Evolutionary conservation across 2,888 invertebrate genomes (phyloP), one percentile per base, ranked within the genome.

Genomic region (Spatulosminthurus flaviceps): DNA sequence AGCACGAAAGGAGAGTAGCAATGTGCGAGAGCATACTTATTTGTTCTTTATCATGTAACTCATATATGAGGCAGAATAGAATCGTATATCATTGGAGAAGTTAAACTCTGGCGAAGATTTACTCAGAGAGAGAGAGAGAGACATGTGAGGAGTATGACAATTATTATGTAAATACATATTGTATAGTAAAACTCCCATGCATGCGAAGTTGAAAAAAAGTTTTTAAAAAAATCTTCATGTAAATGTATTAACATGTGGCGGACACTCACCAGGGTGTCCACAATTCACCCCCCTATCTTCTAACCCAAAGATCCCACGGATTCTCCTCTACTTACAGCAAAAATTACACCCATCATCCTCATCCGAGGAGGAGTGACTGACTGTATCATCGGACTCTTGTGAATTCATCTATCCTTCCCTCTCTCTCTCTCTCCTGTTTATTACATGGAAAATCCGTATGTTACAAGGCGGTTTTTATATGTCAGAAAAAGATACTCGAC

Each of bases 211-310:
- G 19, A 34, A 74, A 64, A 74, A 61, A 34, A 43, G 43, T 64
- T 66, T 42, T 9, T 26, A 76, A 43, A 51, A 61, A 7, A n/a
- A 21, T 74, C 60, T 51, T 74, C 74, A 29, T 74, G 24, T 26
- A 60, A 26, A 51, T 28, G 21, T 67, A 64, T 61, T 77, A 77
- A 81, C 81, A 81, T 81, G 81, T 81, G 81, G 81, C 78, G 76
- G 78, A 79, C 81, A 81, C 81, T 81, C 81, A 77, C 79, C 78
- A 51, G 80, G 81, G 81, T 81, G 81, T 81, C 81, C 77, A 74
- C 71, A 72, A 61, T 66, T 77, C 76, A 43, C 70, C 79, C 77
- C n/a, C 76, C 71, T 66, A 72, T 72, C 71, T 72, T 61, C 71
- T 66, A 43, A n/a, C 64, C 34, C 64, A 70, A 80, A 78, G 74